Base-by-base conservation (phyloP, 2,113 vertebrate genomes). In the Pogonocichla stellata region DNA sequence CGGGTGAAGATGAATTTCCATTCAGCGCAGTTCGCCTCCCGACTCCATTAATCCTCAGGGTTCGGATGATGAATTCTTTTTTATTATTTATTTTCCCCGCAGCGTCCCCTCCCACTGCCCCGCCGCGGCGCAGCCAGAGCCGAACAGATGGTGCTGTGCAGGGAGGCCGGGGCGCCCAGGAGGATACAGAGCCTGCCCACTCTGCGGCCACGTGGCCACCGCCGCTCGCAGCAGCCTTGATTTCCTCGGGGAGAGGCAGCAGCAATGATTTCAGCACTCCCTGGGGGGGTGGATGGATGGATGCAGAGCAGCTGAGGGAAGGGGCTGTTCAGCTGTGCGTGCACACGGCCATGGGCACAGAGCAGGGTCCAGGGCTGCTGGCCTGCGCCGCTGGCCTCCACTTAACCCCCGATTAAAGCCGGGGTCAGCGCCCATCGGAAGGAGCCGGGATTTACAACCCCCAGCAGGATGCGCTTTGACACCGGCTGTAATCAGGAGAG, bases 1-100 rank as follows among this genome's bases (percentile, higher is more conserved):
- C 97, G 98, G 98, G 98, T 98, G 98, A 98, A 98, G 99, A 99
- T 98, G 99, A 98, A 99, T 99, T 99, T 98, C 98, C 98, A 98
- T 99, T 98, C 98, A 98, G 98, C 98, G 89, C 98, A 98, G 97
- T 98, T 98, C 93, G 97, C 98, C 98, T 98, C 98, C 97, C 77
- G 97, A 98, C 98, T 98, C 97, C 98, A 98, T 98, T 98, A 98
- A 98, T 98, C 97, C 97, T 98, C 96, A 80, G 98, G 98, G 98
- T 98, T 98, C 98, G 98, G 98, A 99, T 99, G 98, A 99, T 98
- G 96, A 97, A 98, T 98, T 97, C 97, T 98, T 98, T 98, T 98
- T 98, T 98, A 98, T 99, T 99, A 98, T 99, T 98, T 98, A 98
- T 98, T 98, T 98, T 96, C 97, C 94, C 91, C 97, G 84, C 92